phyloP scores from a whole-genome alignment of 2,113 vertebrate species.

The Dendrocopos noguchii region DNA sequence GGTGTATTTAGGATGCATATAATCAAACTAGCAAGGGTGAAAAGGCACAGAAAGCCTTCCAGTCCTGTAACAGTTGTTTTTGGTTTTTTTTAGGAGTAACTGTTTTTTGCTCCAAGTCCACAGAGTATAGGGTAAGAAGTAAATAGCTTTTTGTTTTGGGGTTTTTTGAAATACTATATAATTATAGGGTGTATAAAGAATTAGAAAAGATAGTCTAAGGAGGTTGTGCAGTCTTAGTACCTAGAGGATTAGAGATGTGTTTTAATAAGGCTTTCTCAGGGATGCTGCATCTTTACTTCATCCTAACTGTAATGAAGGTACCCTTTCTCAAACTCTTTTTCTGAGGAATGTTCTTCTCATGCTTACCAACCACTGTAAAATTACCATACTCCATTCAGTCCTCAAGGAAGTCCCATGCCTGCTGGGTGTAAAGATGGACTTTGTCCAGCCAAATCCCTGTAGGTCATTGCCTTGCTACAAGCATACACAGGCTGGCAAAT shows the following conservation, averaged over 20 bases:
- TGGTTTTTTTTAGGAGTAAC: neutral
- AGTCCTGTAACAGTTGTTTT: neutral
- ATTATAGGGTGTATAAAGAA: neutral
- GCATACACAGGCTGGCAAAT: slow-evolving; percentile 26
- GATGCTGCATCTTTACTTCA: neutral
- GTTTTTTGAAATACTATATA: neutral
- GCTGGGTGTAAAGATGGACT: neutral
- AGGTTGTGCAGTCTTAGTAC: neutral
- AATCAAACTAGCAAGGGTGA: neutral
- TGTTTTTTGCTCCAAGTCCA: neutral
- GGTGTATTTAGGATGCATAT: neutral
- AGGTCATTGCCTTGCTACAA: slow-evolving; percentile 25
- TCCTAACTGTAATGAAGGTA: neutral
- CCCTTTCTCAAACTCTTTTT: neutral
- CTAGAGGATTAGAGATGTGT: neutral
- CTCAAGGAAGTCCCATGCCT: neutral
- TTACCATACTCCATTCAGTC: neutral
- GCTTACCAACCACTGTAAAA: neutral
- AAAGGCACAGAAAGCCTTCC: neutral
- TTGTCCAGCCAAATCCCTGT: neutral
- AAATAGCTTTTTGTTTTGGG: too few species aligned
- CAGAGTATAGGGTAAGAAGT: neutral
- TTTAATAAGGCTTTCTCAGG: neutral
- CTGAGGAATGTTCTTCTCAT: neutral
- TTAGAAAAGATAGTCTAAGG: neutral